Evolutionary conservation across 2,888 invertebrate species (phyloP), one percentile per base, ranked within the genome.

Genomic region (Acleris emargana): DNA sequence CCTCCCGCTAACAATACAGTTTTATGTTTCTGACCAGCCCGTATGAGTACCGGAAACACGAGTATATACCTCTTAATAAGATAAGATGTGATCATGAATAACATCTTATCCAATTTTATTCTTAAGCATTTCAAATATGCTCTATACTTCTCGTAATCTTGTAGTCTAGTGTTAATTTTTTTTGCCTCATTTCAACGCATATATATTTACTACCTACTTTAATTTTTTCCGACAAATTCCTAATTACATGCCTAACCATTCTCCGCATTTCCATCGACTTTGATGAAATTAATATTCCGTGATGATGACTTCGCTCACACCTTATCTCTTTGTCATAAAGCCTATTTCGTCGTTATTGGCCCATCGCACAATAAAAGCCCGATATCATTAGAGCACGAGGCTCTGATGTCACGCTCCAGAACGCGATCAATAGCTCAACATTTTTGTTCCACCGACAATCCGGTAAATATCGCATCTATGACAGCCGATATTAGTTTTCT

Each of bases 391-490:
- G 75, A 79, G 75, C 78, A 79, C 78, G 75, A 74, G 78, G 70
- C 71, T 72, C 70, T 71, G 69, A 70, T 76, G 76, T 75, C 80
- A 79, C 79, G 80, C 72, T 63, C 71, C 75, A 72, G 76, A 78
- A 74, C 72, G 66, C 76, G 74, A 78, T 76, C 73, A 68, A 72
- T 68, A 68, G 63, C 72, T 72, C 79, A 79, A 81, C 80, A 80
- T 79, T 80, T 80, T 79, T 77, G 73, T 77, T 80, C 80, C 75
- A 76, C 32, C 57, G 71, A 72, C 73, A 69, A 71, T 70, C 75
- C 73, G 58, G 62, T 61, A 66, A 64, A 68, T 67, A 71, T 71
- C 60, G 55, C 50, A 64, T 60, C 50, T 60, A 55, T 66, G 57
- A 61, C 61, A 60, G 57, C 55, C 57, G 66, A 66, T 66, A 66